Evolutionary conservation across 64 coral and sea anemone species (phyloP).

Genomic region (Montipora cactus): DNA sequence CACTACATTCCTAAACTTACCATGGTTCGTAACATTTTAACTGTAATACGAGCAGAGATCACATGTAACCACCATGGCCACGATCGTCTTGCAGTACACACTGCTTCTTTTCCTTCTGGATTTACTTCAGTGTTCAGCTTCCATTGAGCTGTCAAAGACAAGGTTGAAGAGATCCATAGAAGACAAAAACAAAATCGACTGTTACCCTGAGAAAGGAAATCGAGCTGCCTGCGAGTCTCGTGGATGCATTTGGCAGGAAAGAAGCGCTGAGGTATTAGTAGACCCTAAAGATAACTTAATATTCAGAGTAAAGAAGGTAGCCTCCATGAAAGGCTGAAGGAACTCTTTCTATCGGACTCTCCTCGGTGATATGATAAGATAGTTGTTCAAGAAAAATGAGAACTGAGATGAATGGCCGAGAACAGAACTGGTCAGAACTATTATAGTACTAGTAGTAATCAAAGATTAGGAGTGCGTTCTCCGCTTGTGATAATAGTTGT

Average conservation of each 20-base stretch:
- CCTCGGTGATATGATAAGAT: background rate
- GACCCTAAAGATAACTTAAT: background rate
- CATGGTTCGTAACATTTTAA: background rate
- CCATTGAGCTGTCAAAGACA: conserved; percentile 9
- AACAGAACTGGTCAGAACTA: no score
- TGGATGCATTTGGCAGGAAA: conserved; percentile 66
- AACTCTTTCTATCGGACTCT: no score
- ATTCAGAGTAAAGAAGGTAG: background rate
- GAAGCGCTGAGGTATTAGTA: conserved; percentile 38
- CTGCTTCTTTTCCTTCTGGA: background rate
- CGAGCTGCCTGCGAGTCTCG: conserved; percentile 63
- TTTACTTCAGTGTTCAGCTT: background rate
- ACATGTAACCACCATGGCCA: background rate
- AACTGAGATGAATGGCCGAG: no score
- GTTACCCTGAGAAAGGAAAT: conserved; percentile 63
- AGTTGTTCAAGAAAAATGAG: no score
- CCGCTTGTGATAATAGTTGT: no score
- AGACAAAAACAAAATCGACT: conserved; percentile 57
- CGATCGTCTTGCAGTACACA: background rate
- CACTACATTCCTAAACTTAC: background rate
- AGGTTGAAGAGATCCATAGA: conserved; percentile 1
- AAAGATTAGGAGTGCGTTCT: no score
- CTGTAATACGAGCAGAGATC: background rate
- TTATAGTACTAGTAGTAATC: no score
- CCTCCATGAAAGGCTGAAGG: background rate